Conservation (phyloP, 1,140 invertebrate species). For the Anastrepha obliqua region DNA sequence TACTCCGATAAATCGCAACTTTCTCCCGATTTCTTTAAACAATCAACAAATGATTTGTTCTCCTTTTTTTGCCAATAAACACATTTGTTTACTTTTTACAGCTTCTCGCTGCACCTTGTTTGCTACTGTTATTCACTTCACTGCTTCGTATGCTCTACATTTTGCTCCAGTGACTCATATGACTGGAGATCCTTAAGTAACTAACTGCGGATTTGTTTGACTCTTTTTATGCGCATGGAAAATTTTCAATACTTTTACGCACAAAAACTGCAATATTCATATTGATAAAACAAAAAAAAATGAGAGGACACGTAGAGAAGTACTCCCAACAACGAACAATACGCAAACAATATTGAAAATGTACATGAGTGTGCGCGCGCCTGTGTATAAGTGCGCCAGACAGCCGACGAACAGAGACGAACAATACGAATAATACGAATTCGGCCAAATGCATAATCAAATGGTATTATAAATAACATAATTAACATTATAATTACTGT, state of each 20-base stretch:
- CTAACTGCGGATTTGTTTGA: background rate
- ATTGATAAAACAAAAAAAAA: background rate
- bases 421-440: background rate
- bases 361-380: background rate
- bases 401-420: background rate
- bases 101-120: slow-evolving; percentile 2
- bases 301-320: background rate
- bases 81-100: slow-evolving; percentile 23
- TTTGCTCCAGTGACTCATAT: background rate
- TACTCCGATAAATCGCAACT: no score
- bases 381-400: background rate
- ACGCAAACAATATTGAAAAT: background rate
- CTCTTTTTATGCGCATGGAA: slow-evolving; percentile 6
- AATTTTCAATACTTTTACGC: slow-evolving; percentile 29
- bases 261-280: background rate
- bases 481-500: slow-evolving; percentile 24
- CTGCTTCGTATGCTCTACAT: background rate
- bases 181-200: background rate
- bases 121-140: background rate
- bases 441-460: background rate
- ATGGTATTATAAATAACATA: background rate
- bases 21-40: no score
- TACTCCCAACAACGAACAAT: background rate
- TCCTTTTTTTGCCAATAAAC: background rate
- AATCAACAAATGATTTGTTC: no score